These are phyloP conservation scores for Anguilla marmorata DNA, from an alignment of 2,797 vertebrate species.

Conservation along the genomic window DNA sequence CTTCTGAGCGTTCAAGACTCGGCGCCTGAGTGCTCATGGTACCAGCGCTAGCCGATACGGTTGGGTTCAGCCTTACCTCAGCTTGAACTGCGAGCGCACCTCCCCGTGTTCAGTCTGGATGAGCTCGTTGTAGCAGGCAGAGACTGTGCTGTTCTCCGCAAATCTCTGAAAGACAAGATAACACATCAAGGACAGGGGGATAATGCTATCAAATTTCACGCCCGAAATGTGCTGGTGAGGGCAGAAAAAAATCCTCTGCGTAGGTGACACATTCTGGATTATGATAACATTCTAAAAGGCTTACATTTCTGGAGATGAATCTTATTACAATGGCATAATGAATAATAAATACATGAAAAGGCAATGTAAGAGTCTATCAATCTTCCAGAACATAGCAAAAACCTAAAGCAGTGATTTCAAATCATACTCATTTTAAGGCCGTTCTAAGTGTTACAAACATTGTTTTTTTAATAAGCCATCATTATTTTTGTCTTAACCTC, in stretches of 20 bases:
- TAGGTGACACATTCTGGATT: neutral
- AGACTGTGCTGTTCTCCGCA: constrained; percentile 85
- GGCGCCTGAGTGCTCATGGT: neutral
- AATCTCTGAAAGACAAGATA: constrained; percentile 74
- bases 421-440: neutral
- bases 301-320: neutral
- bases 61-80: constrained; percentile 75
- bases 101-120: constrained; percentile 90
- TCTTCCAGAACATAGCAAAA: neutral
- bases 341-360: neutral
- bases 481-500: neutral
- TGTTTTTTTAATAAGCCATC: neutral
- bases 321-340: neutral
- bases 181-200: neutral
- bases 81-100: constrained; percentile 91
- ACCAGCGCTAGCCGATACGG: neutral
- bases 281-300: neutral
- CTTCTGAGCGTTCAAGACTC: neutral
- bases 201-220: constrained; percentile 24
- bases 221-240: neutral
- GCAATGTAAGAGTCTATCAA: neutral
- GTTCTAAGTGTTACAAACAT: neutral
- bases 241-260: neutral
- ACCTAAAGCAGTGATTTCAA: neutral
- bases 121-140: constrained; percentile 92